Evolutionary conservation across 2,797 vertebrate species (phyloP), one percentile per base, ranked within the genome.

Genomic region (Melanogrammus aeglefinus): DNA sequence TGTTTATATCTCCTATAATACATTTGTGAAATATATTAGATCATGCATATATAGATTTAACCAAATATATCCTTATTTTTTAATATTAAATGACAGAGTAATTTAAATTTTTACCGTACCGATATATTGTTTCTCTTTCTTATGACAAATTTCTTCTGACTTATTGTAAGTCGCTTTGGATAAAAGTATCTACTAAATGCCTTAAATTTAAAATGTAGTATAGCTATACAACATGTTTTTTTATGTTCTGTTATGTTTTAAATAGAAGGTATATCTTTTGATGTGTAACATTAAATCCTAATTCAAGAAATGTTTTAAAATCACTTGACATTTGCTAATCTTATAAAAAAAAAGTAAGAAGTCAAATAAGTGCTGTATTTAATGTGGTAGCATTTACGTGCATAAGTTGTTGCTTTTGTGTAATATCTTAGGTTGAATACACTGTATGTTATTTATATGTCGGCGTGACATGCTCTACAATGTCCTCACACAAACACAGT

Each of bases 381-480:
- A 63, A 63, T 24, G 10, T 10, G 12, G 63, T 66, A 12, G 9
- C n/a, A 27, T 27, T 66, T 9, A 6, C 9, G n/a, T 27, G 24
- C 9, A 4, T 66, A 3, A 27, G n/a, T 27, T 66, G n/a, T 66
- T 66, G 63, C 63, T 66, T 2, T 24, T 27, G 24, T 66, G 63
- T 66, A 27, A 27, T 66, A 66, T n/a, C 27, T 66, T 66, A 13
- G n/a, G 9, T 12, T 27, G 76, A 74, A 13, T 33, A 10, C 33
- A 80, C 75, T 74, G 79, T 83, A 79, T 74, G 31, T 39, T 80
- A 71, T 77, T 82, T 84, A 83, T 79, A 81, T 82, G 81, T 90
- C 88, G 83, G 81, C 85, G 80, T 77, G 85, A 88, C 85, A 91
- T 89, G 88, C 89, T 80, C 91, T 87, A 89, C 73, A 78, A 75